Base-by-base conservation (phyloP, 2,797 vertebrate genomes). In the Rhadinocentrus ornatus region DNA sequence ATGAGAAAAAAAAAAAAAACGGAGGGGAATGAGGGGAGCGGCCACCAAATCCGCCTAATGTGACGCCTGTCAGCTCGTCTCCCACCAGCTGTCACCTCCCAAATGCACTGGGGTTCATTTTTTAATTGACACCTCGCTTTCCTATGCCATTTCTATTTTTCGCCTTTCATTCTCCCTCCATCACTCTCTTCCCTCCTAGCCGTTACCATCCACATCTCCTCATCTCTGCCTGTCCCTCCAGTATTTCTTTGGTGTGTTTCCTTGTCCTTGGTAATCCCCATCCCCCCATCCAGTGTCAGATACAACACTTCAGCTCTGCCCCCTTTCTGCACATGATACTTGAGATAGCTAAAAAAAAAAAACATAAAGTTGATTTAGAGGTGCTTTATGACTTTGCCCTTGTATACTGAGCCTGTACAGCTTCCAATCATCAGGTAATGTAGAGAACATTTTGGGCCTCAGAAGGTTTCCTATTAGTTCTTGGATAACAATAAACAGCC, bases 81-180 rank as follows among this genome's bases (percentile, higher is more conserved):
- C 96, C 95, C 93, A 94, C 94, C 78, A 93, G 89, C 96, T 97
- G 97, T 98, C 97, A 97, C 92, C 91, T 91, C 2, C 62, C 85
- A 90, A 89, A 95, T 90, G 94, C 77, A 8, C 81, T 74, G 78
- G 91, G 93, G 93, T 93, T 97, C 95, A 98, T 98, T 95, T 94
- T 97, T 96, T 98, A 98, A 98, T 98, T 97, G 97, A 97, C 97
- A 96, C 96, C 95, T 96, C 95, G 92, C 93, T 92, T 91, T 94
- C 84, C 72, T 87, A 91, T 93, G 93, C 91, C 91, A 87, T 89
- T 93, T 93, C 88, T 92, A 86, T 92, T 93, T 93, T 93, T 92
- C 89, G 87, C 90, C 89, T 90, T 90, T 91, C 90, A 89, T 89
- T 89, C 86, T 88, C 78, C 87, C 83, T 88, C 88, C 87, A 81